Base-by-base conservation (phyloP, 2,797 vertebrate genomes). In the Perodicticus potto region DNA sequence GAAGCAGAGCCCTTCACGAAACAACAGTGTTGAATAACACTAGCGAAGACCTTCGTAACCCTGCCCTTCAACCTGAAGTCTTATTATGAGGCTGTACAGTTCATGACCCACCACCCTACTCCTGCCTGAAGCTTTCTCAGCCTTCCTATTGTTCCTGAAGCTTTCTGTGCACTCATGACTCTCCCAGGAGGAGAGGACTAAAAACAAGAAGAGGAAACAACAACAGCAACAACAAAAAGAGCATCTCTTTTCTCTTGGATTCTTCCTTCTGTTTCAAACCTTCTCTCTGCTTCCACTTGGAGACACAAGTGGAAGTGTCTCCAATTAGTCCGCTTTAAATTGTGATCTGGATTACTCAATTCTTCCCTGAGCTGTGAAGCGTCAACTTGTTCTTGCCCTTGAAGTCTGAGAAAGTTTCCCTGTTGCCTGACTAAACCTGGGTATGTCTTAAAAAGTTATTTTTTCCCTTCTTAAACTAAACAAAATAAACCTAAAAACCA, bases 211-310 rank as follows among this genome's bases (percentile, higher is more conserved):
- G 3, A 78, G n/a, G 7, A 7, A 72, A 77, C 13, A 20, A 73
- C 5, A n/a, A 73, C 61, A 34, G 32, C 40, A 40, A 40, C 25
- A 29, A 32, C 14, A 13, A 78, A 94, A 74, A 65, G 45, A 92
- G 27, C 80, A 85, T 74, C 53, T 86, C 34, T 86, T 83, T 90
- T 88, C 69, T 32, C 29, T 94, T 73, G 74, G 49, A 90, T 74
- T 91, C 13, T 77, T 57, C 29, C 57, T 94, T 94, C 92, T 86
- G 23, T 91, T 92, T 83, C 90, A 70, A 74, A 57, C 49, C 40
- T 86, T 72, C 55, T 59, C 61, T 77, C 82, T 12, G 3, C 89
- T 96, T 94, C 49, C 32, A 77, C 55, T 53, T 55, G 82, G n/a
- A n/a, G n/a, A n/a, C n/a, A n/a, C n/a, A n/a, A n/a, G n/a, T n/a